phyloP scores from a whole-genome alignment of 2,888 invertebrate genomes.

The Habroteleia sp. region DNA sequence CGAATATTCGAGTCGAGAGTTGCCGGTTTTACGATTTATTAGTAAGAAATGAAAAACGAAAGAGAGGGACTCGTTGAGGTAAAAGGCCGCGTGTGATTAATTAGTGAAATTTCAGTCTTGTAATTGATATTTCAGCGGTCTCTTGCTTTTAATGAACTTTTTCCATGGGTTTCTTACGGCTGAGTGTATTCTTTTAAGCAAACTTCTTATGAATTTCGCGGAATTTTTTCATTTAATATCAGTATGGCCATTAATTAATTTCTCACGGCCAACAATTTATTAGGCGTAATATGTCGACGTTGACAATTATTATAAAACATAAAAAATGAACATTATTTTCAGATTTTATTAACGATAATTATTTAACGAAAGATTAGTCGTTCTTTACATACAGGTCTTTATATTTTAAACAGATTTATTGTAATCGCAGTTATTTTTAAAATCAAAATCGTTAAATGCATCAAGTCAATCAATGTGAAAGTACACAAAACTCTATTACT shows the following conservation, averaged over 20 bases:
- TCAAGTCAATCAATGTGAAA: too few relatives aligned
- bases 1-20: neutral
- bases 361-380: too few relatives aligned
- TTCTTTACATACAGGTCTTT: too few relatives aligned
- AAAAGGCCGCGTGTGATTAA: conserved; percentile 67
- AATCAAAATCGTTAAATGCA: too few relatives aligned
- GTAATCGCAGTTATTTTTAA: too few relatives aligned
- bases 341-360: conserved; percentile 23
- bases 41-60: conserved; percentile 17
- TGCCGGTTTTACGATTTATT: neutral
- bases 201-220: conserved; percentile 50
- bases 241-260: conserved; percentile 46
- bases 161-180: conserved; percentile 47
- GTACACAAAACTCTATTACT: too few relatives aligned
- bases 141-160: conserved; percentile 57
- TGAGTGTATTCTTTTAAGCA: conserved; percentile 28
- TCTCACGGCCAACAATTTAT: conserved; percentile 34
- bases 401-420: too few relatives aligned
- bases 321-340: conserved; percentile 31
- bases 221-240: conserved; percentile 46
- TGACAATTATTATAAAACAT: conserved; percentile 50
- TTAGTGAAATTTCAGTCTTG: conserved; percentile 66
- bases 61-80: conserved; percentile 14
- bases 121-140: conserved; percentile 63
- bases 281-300: conserved; percentile 18